These are phyloP conservation scores for Hestina assimilis DNA, from an alignment of 1,140 invertebrate genomes.

Conservation along the genomic window DNA sequence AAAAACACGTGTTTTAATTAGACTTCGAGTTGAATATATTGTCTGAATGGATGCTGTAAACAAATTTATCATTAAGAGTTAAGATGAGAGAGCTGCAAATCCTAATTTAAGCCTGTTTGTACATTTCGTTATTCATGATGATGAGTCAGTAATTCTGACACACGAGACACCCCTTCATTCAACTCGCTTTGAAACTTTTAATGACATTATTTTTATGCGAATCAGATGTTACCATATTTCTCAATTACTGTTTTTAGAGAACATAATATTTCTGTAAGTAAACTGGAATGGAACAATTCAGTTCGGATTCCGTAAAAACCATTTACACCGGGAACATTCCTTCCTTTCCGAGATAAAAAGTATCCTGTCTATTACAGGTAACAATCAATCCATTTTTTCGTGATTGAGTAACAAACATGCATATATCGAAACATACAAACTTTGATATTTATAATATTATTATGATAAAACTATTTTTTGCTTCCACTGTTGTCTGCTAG, in stretches of 20 bases:
- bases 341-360: too few species aligned
- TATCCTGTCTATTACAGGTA: too few species aligned
- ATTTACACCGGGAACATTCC: too few species aligned
- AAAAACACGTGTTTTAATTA: conserved; percentile 22
- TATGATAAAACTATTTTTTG: conserved; percentile 2
- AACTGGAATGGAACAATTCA: too few species aligned
- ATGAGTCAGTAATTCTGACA: conserved; percentile 28
- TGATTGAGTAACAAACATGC: too few species aligned
- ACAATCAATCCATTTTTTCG: too few species aligned
- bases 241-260: background rate
- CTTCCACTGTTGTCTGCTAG: conserved; percentile 5
- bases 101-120: conserved; percentile 20
- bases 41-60: conserved; percentile 1
- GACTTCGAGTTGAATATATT: background rate
- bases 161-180: conserved; percentile 21
- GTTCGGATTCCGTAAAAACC: too few species aligned
- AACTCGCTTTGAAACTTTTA: conserved; percentile 21
- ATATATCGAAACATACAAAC: too few species aligned
- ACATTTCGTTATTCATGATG: conserved; percentile 28
- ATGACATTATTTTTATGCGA: background rate
- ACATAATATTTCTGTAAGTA: too few species aligned
- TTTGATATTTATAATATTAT: too few species aligned
- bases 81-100: conserved; percentile 26
- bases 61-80: conserved; percentile 9
- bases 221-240: background rate